phyloP scores from a whole-genome alignment of 2,113 vertebrate species.

The Callipepla squamata region DNA sequence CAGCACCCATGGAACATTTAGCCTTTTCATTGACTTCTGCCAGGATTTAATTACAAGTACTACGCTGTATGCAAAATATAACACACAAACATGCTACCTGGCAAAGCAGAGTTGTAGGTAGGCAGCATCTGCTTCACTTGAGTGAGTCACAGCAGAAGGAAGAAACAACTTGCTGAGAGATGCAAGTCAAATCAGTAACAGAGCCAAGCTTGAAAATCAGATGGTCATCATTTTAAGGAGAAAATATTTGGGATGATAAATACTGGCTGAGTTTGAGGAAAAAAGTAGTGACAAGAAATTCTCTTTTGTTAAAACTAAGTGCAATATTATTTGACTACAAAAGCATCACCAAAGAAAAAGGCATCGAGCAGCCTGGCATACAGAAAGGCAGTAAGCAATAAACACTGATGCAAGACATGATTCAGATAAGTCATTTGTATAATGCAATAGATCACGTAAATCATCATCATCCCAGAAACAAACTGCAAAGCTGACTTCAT shows the following conservation, averaged over 20 bases:
- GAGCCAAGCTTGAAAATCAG: not conserved
- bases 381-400: not conserved
- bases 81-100: not conserved
- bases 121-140: not conserved
- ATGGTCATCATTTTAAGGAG: not conserved
- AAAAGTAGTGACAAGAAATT: not conserved
- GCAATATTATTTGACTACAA: not conserved
- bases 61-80: not conserved
- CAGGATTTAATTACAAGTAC: not conserved
- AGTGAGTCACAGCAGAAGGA: not conserved
- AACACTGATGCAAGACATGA: not conserved
- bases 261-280: not conserved
- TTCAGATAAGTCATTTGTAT: not conserved
- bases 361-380: not conserved
- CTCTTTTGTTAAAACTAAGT: not conserved
- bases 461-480: not conserved
- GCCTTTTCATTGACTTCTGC: not conserved
- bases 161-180: not conserved
- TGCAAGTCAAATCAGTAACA: not conserved
- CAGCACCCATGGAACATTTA: not conserved
- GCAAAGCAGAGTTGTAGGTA: not conserved
- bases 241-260: not conserved
- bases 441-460: not conserved
- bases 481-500: not conserved
- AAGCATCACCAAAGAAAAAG: not conserved